Evolutionary conservation across 2,888 invertebrate species (phyloP).

Genomic region (Dicranocentrus wangi): DNA sequence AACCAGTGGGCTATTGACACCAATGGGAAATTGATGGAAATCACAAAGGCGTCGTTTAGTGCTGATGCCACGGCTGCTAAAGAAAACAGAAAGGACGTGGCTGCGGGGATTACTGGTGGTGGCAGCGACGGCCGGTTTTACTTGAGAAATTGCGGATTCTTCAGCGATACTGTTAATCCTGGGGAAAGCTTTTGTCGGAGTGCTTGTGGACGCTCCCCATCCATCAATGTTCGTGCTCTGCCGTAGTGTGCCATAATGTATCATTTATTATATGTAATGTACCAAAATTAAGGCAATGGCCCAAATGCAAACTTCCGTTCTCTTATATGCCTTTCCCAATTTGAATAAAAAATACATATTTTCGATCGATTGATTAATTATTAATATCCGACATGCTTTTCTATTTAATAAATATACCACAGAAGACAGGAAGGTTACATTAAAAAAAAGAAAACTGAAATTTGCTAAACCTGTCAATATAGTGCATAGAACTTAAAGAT

Average conservation of each 20-base stretch:
- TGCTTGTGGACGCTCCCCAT: not conserved
- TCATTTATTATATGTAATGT: too few relatives aligned
- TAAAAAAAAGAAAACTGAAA: too few relatives aligned
- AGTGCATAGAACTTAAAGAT: too few relatives aligned
- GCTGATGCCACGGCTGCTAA: slow-evolving; percentile 63
- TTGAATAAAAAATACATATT: too few relatives aligned
- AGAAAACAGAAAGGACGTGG: slow-evolving; percentile 60
- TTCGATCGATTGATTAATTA: too few relatives aligned
- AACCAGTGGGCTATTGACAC: slow-evolving; percentile 66
- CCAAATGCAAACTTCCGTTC: too few relatives aligned
- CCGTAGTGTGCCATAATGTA: not conserved
- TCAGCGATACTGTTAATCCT: slow-evolving; percentile 55
- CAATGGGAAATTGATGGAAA: slow-evolving; percentile 62
- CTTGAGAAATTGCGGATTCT: slow-evolving; percentile 70
- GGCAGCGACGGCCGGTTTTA: slow-evolving; percentile 56
- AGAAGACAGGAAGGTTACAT: too few relatives aligned
- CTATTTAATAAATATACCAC: too few relatives aligned
- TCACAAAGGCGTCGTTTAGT: slow-evolving; percentile 58
- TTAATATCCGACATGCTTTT: too few relatives aligned
- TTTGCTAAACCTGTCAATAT: too few relatives aligned
- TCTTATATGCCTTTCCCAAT: too few relatives aligned
- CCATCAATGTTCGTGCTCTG: not conserved
- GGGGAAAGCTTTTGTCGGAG: slow-evolving; percentile 14
- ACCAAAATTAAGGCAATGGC: too few relatives aligned
- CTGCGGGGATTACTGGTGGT: slow-evolving; percentile 55